phyloP scores from a whole-genome alignment of 2,888 invertebrate genomes.

The Drosophila pullipes region DNA sequence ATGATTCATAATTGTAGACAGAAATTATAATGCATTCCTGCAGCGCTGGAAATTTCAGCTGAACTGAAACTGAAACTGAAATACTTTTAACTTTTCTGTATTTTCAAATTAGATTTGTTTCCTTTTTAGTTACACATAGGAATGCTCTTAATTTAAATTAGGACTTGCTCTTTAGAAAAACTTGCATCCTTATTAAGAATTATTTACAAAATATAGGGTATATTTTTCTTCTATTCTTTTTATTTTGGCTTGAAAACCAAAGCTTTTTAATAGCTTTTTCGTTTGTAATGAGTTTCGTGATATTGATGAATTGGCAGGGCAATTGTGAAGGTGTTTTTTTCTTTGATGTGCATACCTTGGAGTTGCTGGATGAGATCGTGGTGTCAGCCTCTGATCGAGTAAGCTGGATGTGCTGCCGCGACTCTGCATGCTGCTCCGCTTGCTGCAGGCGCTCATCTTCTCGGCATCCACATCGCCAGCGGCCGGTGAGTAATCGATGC shows the following conservation, averaged over 20 bases:
- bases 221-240: background rate
- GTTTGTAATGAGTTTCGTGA: background rate
- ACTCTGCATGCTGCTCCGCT: slow-evolving; percentile 95
- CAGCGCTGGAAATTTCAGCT: background rate
- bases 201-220: background rate
- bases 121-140: background rate
- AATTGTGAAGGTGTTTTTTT: too few species aligned
- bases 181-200: background rate
- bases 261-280: background rate
- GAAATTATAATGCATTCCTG: background rate
- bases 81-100: background rate
- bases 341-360: slow-evolving; percentile 87
- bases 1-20: background rate
- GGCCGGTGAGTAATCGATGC: slow-evolving; percentile 88
- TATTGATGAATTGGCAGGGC: background rate
- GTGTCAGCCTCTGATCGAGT: slow-evolving; percentile 93
- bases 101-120: background rate
- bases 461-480: slow-evolving; percentile 90
- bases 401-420: slow-evolving; percentile 95
- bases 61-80: background rate
- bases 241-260: background rate
- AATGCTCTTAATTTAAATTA: background rate
- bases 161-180: background rate
- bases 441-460: slow-evolving; percentile 92
- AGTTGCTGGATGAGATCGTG: slow-evolving; percentile 96